These are phyloP conservation scores for Donacobius atricapilla DNA, from an alignment of 2,113 vertebrate genomes.

Conservation along the genomic window DNA sequence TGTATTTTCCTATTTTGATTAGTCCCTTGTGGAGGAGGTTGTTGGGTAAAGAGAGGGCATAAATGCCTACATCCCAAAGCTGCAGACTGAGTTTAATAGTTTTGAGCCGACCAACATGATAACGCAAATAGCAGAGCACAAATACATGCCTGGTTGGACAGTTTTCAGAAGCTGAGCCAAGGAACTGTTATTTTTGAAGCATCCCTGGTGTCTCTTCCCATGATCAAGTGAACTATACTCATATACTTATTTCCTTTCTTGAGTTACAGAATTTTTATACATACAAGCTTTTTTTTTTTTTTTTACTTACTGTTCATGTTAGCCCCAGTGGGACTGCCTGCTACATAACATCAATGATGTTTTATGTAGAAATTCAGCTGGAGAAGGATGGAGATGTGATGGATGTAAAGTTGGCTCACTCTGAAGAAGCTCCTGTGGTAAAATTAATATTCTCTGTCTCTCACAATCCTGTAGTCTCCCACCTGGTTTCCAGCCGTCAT, in stretches of 20 bases:
- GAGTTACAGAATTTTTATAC: background rate
- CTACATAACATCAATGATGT: constrained; percentile 82
- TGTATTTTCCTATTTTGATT: background rate
- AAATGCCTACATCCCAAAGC: background rate
- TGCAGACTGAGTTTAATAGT: background rate
- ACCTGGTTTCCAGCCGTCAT: background rate
- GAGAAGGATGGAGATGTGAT: constrained; percentile 70
- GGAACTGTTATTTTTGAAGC: constrained; percentile 23
- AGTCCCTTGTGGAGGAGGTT: background rate
- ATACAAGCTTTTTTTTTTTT: background rate
- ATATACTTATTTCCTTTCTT: background rate
- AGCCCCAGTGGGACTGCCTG: constrained; percentile 75
- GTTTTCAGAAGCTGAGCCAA: background rate
- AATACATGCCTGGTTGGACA: background rate
- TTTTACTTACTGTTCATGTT: constrained; percentile 70
- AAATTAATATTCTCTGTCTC: background rate
- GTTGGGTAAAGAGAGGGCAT: background rate
- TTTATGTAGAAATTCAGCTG: constrained; percentile 84
- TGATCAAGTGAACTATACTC: background rate
- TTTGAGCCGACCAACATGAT: background rate
- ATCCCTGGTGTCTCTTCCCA: background rate
- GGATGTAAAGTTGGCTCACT: constrained; percentile 79
- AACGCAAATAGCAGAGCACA: background rate
- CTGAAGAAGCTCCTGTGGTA: constrained; percentile 77
- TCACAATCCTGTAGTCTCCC: background rate